A percentile compares a stretch with the other conserved stretches of the same genome.
Conservation (phyloP, 1,140 invertebrate species). For the Fopius arisanus region DNA sequence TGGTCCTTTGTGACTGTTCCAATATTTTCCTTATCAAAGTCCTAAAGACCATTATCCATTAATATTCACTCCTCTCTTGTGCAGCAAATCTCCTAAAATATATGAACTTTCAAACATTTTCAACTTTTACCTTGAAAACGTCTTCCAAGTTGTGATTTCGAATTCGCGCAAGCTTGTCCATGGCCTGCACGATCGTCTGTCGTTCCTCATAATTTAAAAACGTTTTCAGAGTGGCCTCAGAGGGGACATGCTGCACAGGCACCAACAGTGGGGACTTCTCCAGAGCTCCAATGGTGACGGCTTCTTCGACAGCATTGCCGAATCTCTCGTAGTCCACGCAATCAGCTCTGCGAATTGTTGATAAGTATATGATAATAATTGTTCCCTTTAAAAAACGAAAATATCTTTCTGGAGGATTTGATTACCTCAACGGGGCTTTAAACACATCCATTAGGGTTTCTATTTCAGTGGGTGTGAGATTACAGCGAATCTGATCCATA, state of each 20-base stretch:
- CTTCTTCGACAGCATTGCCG: conserved; percentile 70
- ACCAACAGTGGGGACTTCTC: conserved; percentile 72
- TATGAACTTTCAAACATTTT: too few species aligned
- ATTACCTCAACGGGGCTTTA: conserved; percentile 50
- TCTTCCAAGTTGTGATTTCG: conserved; percentile 71
- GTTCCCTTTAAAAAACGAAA: conserved; percentile 6
- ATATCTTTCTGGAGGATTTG: conserved; percentile 35
- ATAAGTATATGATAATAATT: neutral
- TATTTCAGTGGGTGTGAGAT: conserved; percentile 69
- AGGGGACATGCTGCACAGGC: conserved; percentile 71
- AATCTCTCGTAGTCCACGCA: conserved; percentile 73
- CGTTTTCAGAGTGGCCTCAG: conserved; percentile 67
- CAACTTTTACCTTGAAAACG: conserved; percentile 63
- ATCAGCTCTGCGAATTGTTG: conserved; percentile 58
- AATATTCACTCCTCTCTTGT: too few species aligned
- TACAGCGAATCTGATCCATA: conserved; percentile 68
- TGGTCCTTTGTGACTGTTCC: conserved; percentile 69
- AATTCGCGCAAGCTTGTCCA: conserved; percentile 68
- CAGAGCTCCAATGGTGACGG: conserved; percentile 68
- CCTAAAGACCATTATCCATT: conserved; percentile 55
- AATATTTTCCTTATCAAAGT: conserved; percentile 71
- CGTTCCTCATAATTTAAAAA: conserved; percentile 77
- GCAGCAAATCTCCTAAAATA: too few species aligned
- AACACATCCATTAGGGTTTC: conserved; percentile 71
- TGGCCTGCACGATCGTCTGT: conserved; percentile 65